Percentiles rank a stretch among this genome's conserved stretches.
phyloP scores from a whole-genome alignment of 1,140 invertebrate genomes.

The Macrobrachium nipponense region DNA sequence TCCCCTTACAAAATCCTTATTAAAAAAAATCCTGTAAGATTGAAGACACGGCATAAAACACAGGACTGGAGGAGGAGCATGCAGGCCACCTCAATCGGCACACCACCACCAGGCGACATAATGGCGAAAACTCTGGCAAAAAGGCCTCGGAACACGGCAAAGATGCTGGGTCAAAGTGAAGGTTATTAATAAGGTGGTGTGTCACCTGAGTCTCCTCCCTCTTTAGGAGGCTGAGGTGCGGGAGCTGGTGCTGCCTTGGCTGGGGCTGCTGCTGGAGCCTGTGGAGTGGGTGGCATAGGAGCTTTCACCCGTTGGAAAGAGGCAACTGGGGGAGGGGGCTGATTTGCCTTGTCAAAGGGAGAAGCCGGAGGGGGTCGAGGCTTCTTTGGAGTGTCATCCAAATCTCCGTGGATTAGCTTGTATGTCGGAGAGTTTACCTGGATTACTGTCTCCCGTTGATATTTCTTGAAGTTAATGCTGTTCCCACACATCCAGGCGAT shows the following conservation, averaged over 20 bases:
- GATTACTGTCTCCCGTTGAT: slow-evolving; percentile 62
- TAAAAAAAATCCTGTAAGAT: too few species aligned
- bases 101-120: slow-evolving; percentile 20
- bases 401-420: slow-evolving; percentile 64
- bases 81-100: slow-evolving; percentile 38
- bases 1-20: too few species aligned
- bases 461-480: slow-evolving; percentile 69
- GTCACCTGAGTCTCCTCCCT: slow-evolving; percentile 52
- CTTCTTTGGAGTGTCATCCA: slow-evolving; percentile 38
- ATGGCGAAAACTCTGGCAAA: slow-evolving; percentile 18
- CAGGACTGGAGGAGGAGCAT: slow-evolving; percentile 29
- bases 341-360: slow-evolving; percentile 37
- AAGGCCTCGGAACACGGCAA: slow-evolving; percentile 26
- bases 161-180: neutral
- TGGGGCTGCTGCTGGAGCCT: slow-evolving; percentile 25
- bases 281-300: slow-evolving; percentile 34
- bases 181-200: slow-evolving; percentile 15
- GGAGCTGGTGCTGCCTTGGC: neutral
- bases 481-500: slow-evolving; percentile 24
- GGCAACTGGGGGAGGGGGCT: slow-evolving; percentile 40
- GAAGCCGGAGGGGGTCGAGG: slow-evolving; percentile 39
- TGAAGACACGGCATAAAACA: too few species aligned
- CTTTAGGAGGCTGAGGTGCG: neutral
- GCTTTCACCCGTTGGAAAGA: neutral
- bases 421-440: slow-evolving; percentile 63